Percentiles rank a stretch among this genome's conserved stretches.
Conservation (phyloP, 2,797 vertebrate genomes). For the Phoeniculus purpureus region DNA sequence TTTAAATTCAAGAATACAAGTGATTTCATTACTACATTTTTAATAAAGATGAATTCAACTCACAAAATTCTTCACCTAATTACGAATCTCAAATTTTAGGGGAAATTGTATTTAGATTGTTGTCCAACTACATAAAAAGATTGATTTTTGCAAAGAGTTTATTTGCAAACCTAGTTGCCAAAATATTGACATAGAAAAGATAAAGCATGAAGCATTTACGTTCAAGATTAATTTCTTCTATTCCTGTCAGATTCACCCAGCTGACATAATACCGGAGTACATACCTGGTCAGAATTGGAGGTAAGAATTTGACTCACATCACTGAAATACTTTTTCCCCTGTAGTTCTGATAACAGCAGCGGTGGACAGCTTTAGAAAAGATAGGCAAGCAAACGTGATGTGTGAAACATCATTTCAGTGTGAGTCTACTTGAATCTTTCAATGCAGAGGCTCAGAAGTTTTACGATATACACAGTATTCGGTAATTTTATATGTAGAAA, state of each 20-base stretch:
- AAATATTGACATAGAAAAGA: conserved; percentile 18
- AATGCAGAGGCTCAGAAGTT: conserved; percentile 68
- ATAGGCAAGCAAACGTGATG: conserved; percentile 46
- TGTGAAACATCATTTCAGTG: conserved; percentile 51
- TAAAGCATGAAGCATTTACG: neutral
- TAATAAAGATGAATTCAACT: neutral
- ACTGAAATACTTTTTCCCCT: neutral
- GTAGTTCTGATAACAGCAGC: conserved; percentile 4
- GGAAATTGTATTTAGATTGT: neutral
- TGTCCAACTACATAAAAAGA: neutral
- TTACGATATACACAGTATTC: conserved; percentile 83
- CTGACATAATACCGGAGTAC: neutral
- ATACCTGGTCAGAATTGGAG: conserved; percentile 5
- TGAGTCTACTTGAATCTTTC: conserved; percentile 64
- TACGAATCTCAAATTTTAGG: neutral
- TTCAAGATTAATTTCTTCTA: neutral
- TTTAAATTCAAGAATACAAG: neutral
- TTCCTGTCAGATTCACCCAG: neutral
- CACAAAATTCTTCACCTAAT: neutral
- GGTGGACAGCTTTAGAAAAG: conserved; percentile 28
- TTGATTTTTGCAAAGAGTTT: neutral
- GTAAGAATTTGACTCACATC: neutral
- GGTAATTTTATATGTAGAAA: conserved; percentile 81
- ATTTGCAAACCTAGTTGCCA: neutral
- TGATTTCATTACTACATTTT: neutral